Conservation (phyloP, 2,113 vertebrate genomes). For the Xyliphius kryptos region DNA sequence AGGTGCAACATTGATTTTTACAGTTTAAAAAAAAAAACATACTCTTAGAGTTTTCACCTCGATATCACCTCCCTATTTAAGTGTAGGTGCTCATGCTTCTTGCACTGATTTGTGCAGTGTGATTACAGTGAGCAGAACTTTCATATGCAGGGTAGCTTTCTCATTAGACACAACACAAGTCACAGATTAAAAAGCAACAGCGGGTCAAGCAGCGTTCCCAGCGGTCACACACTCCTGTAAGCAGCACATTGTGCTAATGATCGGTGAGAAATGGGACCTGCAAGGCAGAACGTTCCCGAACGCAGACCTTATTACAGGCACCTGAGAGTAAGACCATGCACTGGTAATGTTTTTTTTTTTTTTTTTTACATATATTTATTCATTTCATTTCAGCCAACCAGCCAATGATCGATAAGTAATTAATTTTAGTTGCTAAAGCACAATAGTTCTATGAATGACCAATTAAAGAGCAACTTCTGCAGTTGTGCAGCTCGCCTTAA, state of each 20-base stretch:
- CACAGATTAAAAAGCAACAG: slow-evolving; percentile 36
- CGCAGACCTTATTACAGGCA: slow-evolving; percentile 49
- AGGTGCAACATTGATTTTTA: too few relatives aligned
- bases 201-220: slow-evolving; percentile 40
- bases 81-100: too few relatives aligned
- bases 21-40: too few relatives aligned
- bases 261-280: slow-evolving; percentile 57
- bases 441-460: slow-evolving; percentile 38
- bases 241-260: slow-evolving; percentile 47
- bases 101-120: background rate
- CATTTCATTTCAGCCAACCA: slow-evolving; percentile 58
- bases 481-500: too few relatives aligned
- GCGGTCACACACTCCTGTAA: slow-evolving; percentile 34
- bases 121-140: slow-evolving; percentile 28
- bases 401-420: slow-evolving; percentile 68
- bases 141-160: slow-evolving; percentile 22
- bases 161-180: slow-evolving; percentile 35
- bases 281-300: slow-evolving; percentile 57
- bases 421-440: slow-evolving; percentile 58
- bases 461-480: background rate
- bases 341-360: slow-evolving; percentile 53
- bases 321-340: slow-evolving; percentile 45
- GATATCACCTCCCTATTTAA: too few relatives aligned
- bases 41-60: too few relatives aligned
- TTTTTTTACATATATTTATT: slow-evolving; percentile 56